Percentiles rank a stretch among this genome's conserved stretches.
These are phyloP conservation scores for Sakesphorus luctuosus DNA, from an alignment of 2,113 vertebrate species.

Conservation along the genomic window DNA sequence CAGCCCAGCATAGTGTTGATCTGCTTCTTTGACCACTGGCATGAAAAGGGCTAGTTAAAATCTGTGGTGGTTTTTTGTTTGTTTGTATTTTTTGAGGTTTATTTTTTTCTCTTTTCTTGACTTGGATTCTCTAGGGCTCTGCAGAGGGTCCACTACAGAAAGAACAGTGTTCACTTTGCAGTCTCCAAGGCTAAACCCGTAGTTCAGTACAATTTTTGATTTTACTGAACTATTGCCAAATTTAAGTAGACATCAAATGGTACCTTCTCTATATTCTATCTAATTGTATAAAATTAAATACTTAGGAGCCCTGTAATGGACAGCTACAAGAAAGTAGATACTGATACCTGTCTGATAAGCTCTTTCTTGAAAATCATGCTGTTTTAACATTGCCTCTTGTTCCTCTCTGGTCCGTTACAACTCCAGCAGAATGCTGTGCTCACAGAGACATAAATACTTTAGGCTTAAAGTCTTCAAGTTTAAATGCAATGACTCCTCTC, in stretches of 20 bases:
- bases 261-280: not conserved
- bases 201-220: not conserved
- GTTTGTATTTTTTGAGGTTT: not conserved
- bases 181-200: not conserved
- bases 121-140: not conserved
- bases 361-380: not conserved
- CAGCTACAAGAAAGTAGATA: not conserved
- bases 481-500: constrained; percentile 2
- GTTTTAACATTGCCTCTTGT: not conserved
- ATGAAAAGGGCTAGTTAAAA: not conserved
- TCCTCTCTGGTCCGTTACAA: not conserved
- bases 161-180: not conserved
- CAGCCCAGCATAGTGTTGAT: not conserved
- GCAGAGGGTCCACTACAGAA: not conserved
- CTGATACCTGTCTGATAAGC: not conserved
- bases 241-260: not conserved
- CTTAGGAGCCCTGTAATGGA: not conserved
- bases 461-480: constrained; percentile 28
- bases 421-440: not conserved
- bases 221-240: not conserved
- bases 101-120: not conserved
- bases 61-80: not conserved
- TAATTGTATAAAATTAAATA: not conserved
- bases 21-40: not conserved
- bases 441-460: not conserved